Base-by-base conservation (phyloP, 30 jellyfish, hydroid and myxozoan genomes). In the Morbakka virulenta region DNA sequence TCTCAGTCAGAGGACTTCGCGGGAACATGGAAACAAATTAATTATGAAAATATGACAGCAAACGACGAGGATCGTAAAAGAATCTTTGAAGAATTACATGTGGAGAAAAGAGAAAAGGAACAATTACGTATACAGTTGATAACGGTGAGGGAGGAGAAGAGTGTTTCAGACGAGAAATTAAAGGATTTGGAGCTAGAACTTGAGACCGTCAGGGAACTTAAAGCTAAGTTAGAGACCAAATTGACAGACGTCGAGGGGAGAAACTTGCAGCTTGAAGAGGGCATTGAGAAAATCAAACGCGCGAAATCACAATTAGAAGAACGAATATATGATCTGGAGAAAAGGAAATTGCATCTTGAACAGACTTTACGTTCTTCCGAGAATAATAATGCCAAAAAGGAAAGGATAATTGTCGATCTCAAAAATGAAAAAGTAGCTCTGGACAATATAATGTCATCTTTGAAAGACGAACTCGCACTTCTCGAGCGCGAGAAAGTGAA, bases 391-490 rank as follows among this genome's bases (percentile, higher is more conserved):
- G 99, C 99, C 20, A 80, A 87, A 68, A 93, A 93, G 52, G 99
- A 93, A 41, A 70, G 99, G 50, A 61, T 81, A 79, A 50, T 93
- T 22, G 99, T 93, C 22, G 99, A 93, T 72, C 51, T 93, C 24
- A 93, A 89, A 63, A 93, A 93, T 72, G 96, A 93, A 62, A 93
- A 93, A 48, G 97, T 93, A n/a, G 99, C 97, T 0, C 75, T 93
- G 71, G 99, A 93, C 57, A 93, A 96, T 52, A 76, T 93, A 9
- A 94, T 93, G 51, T 68, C 96, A 2, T 86, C 99, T 41, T 62
- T 93, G 35, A 93, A 93, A 64, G 99, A 93, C 64, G 99, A 93
- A 82, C 71, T 93, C 34, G 64, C 96, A 64, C 71, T 87, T 28
- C 69, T 93, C 72, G 99, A 93, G 84, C 86, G 73, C 62, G 99